These are phyloP conservation scores for Leptodactylus fuscus DNA, from an alignment of 2,113 vertebrate species.

Conservation along the genomic window DNA sequence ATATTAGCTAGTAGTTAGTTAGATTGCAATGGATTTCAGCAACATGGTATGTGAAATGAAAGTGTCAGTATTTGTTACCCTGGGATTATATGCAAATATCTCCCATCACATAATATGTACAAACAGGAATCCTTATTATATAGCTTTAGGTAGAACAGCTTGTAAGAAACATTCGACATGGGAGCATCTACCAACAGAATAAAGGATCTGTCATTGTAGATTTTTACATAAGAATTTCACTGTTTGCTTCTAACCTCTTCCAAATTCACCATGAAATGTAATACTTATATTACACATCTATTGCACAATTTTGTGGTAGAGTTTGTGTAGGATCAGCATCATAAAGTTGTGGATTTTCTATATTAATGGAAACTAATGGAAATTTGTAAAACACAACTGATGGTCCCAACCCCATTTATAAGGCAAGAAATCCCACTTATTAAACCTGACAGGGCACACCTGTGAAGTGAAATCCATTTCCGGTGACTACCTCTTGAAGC, in stretches of 20 bases:
- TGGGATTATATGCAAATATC: neutral
- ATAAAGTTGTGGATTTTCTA: no score
- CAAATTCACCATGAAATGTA: neutral
- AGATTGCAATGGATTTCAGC: no score
- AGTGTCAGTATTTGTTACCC: neutral
- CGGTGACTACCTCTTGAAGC: no score
- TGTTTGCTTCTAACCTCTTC: neutral
- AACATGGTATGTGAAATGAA: no score
- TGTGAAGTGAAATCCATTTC: no score
- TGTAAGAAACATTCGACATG: neutral
- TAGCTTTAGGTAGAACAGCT: constrained; percentile 4
- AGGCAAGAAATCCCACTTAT: no score
- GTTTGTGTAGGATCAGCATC: neutral
- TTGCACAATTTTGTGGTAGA: neutral
- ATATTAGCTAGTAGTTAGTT: no score
- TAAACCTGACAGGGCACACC: no score
- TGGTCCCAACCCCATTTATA: no score
- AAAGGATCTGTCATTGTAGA: constrained; percentile 31
- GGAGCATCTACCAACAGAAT: constrained; percentile 41
- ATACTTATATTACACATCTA: neutral
- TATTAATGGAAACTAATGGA: no score
- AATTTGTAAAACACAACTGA: no score
- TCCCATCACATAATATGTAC: neutral
- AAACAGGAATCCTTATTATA: neutral
- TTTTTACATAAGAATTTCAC: neutral